Base-by-base conservation (phyloP, 2,113 vertebrate species). In the Anarrhichthys ocellatus region DNA sequence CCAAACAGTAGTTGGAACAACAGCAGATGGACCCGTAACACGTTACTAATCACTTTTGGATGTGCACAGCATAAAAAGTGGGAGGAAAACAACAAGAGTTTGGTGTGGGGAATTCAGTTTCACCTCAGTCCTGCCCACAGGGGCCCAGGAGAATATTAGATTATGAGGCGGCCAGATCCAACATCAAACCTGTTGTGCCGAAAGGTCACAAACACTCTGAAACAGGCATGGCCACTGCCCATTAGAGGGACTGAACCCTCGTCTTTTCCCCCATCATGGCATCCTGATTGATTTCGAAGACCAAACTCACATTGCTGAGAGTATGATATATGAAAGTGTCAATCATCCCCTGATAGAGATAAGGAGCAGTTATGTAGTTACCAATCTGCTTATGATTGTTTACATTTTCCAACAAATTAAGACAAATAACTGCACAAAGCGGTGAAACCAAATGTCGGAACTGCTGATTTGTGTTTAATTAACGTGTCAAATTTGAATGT, bases 11-110 rank as follows among this genome's bases (percentile, higher is more conserved):
- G 62, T 68, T 73, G 56, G 70, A 74, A 42, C 66, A 79, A 46
- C 76, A 74, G 83, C 91, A 90, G 82, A 84, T 86, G 88, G 83
- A 80, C 73, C 73, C 6, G 22, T 81, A 78, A 82, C 69, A 27
- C 11, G 46, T 84, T 54, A 70, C 75, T 78, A 85, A 88, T 82
- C 73, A 69, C 78, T 87, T 72, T 78, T 80, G 81, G 81, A 63
- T 67, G 42, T 44, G 6, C 46, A n/a, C 36, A 38, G 48, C 62
- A 73, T 68, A 72, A 11, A 73, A 82, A 73, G 73, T 24, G 52
- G 64, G 58, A 73, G 54, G 65, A 56, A 70, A 76, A 68, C 11
- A 73, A 76, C 24, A 69, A 34, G 76, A 64, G 69, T 85, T 88
- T 36, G 62, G 40, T 29, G 78, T n/a, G 8, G 76, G 44, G 85